These are phyloP conservation scores for Heteropelma amictum DNA, from an alignment of 2,888 invertebrate species.

Conservation along the genomic window DNA sequence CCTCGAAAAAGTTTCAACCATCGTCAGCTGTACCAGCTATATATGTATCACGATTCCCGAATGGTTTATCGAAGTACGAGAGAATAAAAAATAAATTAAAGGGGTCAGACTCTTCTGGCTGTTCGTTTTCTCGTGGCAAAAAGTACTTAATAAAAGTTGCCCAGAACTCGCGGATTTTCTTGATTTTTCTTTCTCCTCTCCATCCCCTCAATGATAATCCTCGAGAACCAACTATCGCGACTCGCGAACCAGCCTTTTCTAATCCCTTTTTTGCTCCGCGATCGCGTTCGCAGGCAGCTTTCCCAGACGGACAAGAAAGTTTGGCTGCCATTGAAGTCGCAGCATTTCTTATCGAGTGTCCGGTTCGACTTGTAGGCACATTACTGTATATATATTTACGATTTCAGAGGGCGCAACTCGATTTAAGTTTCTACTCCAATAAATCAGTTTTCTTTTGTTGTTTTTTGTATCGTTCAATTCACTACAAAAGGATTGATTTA, in stretches of 20 bases:
- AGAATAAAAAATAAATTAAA: conserved; percentile 28
- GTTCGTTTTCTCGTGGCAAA: conserved; percentile 18
- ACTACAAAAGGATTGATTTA: too few relatives aligned
- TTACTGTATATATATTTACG: neutral
- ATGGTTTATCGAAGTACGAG: neutral
- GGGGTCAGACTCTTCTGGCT: conserved; percentile 15
- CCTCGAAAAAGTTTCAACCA: too few relatives aligned
- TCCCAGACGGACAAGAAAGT: neutral
- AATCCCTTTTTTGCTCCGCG: conserved; percentile 35
- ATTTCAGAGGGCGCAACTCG: too few relatives aligned
- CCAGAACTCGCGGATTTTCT: conserved; percentile 20
- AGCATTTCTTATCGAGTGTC: neutral
- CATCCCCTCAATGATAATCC: conserved; percentile 43
- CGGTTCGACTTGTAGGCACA: neutral
- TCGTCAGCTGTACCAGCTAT: too few relatives aligned
- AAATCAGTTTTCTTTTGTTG: too few relatives aligned
- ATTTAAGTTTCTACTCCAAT: too few relatives aligned
- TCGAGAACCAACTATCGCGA: conserved; percentile 38
- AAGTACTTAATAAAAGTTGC: conserved; percentile 38
- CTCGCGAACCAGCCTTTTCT: conserved; percentile 33
- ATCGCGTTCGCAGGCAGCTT: conserved; percentile 5
- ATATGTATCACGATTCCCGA: neutral
- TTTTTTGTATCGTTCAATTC: too few relatives aligned
- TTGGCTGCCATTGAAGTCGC: neutral
- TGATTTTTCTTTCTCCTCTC: conserved; percentile 19